Evolutionary conservation across 2,888 invertebrate species (phyloP), one percentile per base, ranked within the genome.

Genomic region (Phalera bucephala): DNA sequence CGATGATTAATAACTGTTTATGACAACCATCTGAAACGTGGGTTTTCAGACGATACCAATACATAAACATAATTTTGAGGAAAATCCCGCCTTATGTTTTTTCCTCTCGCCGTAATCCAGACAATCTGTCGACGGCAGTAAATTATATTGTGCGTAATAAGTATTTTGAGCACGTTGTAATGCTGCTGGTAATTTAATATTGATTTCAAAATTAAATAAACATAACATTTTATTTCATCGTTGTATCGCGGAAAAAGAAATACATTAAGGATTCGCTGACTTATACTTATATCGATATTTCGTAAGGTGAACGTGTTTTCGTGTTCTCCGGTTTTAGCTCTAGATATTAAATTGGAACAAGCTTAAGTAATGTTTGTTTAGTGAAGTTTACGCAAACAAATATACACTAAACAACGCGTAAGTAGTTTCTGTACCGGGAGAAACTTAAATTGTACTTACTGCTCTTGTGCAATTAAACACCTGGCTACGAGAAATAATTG

Each of bases 1-100:
- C 52, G 66, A 75, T 84, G 81, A 84, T 84, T 83, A 81, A 84
- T 83, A 80, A 80, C 80, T 78, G 78, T 70, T 75, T 77, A 77
- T 78, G 80, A 81, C 78, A 77, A 78, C 74, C 73, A 61, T 68
- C 72, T 68, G 65, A 70, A 71, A 67, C 64, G 68, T 62, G 53
- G 61, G 61, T 57, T 58, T 57, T 46, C 54, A 58, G 52, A 63
- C 48, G 53, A 59, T 63, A 64, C 56, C 54, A 54, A 57, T 44
- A 47, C 57, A 59, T 52, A 54, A 62, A 61, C 52, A 56, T 50
- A 26, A 45, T 45, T 52, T 41, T 30, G 30, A 34, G 30, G 43
- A 33, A 51, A 44, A 51, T 45, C 9, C 8, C 15, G 17, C 14
- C 36, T 28, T 31, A 50, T 31, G 40, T 50, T 59, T 54, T 59